Percentiles rank a stretch among this genome's conserved stretches.
Evolutionary conservation across 2,113 vertebrate species (phyloP).

Genomic region (Zeus faber): DNA sequence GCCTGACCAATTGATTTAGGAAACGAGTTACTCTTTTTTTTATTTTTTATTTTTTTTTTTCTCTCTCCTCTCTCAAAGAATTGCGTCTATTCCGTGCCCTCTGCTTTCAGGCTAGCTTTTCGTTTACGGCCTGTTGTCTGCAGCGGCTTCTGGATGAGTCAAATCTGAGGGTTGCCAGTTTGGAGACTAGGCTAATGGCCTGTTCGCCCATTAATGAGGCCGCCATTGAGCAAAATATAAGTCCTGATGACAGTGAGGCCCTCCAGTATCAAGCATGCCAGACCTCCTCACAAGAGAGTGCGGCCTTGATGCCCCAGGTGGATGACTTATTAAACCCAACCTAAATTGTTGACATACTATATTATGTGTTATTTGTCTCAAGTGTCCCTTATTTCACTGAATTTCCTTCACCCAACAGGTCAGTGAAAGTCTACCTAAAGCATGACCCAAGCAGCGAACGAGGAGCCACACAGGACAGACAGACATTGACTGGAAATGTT

Average conservation of each 20-base stretch:
- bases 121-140: constrained; percentile 41
- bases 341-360: too few relatives aligned
- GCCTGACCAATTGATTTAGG: not conserved
- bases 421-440: constrained; percentile 33
- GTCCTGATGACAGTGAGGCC: constrained; percentile 3
- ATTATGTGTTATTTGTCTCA: too few relatives aligned
- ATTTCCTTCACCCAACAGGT: constrained; percentile 25
- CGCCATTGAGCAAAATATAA: not conserved
- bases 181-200: constrained; percentile 34
- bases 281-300: not conserved
- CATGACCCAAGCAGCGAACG: constrained; percentile 2
- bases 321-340: too few relatives aligned
- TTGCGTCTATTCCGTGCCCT: not conserved
- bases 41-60: not conserved
- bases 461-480: not conserved
- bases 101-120: constrained; percentile 13
- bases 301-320: constrained; percentile 14
- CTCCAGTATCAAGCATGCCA: constrained; percentile 10
- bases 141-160: constrained; percentile 54
- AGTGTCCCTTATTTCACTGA: constrained; percentile 17
- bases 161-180: constrained; percentile 28
- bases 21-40: not conserved
- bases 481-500: not conserved
- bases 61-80: not conserved
- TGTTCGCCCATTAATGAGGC: too few relatives aligned